These are phyloP conservation scores for Spea multiplicata DNA, from an alignment of 2,113 vertebrate genomes.

Conservation along the genomic window DNA sequence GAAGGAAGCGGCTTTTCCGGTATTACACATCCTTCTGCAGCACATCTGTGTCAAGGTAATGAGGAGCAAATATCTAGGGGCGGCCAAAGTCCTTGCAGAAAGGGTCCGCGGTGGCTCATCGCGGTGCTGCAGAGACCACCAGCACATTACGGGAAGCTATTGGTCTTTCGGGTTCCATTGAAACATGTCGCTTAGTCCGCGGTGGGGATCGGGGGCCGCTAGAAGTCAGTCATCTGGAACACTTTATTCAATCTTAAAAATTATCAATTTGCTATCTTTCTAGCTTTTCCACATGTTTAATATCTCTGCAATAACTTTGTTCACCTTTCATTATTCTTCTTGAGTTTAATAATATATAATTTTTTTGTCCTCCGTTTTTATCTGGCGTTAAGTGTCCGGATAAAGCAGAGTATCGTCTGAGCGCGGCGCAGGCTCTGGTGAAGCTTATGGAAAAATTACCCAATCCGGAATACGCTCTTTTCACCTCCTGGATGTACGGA, in stretches of 20 bases:
- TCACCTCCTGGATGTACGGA: conserved; percentile 80
- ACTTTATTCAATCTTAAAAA: too few species aligned
- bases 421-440: conserved; percentile 76
- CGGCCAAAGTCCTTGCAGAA: background rate
- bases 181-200: too few species aligned
- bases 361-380: background rate
- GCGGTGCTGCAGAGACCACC: too few species aligned
- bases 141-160: too few species aligned
- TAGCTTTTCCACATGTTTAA: too few species aligned
- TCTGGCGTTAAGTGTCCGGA: conserved; percentile 77
- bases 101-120: background rate
- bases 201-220: too few species aligned
- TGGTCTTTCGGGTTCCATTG: too few species aligned
- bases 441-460: conserved; percentile 72
- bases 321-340: too few species aligned
- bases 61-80: background rate
- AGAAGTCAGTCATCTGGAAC: too few species aligned
- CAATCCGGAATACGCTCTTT: conserved; percentile 69
- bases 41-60: conserved; percentile 88
- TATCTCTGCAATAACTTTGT: too few species aligned
- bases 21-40: conserved; percentile 81
- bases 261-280: too few species aligned
- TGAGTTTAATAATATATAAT: too few species aligned
- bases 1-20: conserved; percentile 67
- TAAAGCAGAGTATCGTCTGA: conserved; percentile 79